Evolutionary conservation across 2,888 invertebrate species (phyloP).

Genomic region (Ptilodon capucinus): DNA sequence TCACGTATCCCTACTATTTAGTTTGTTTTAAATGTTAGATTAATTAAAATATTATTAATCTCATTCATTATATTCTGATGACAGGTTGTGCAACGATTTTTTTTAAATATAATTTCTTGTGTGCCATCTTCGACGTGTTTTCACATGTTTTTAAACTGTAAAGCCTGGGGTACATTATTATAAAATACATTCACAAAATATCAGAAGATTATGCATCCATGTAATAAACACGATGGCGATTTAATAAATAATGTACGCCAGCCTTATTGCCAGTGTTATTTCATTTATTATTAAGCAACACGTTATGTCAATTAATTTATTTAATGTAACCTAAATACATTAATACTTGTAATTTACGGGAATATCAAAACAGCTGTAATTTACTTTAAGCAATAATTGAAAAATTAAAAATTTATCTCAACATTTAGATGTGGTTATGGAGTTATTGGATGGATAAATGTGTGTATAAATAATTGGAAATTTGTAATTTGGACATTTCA

Average conservation of each 20-base stretch:
- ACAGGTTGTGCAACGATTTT: conserved; percentile 66
- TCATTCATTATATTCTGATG: conserved; percentile 28
- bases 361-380: conserved; percentile 13
- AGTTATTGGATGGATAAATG: conserved; percentile 17
- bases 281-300: conserved; percentile 28
- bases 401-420: conserved; percentile 8
- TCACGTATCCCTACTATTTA: conserved; percentile 32
- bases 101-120: conserved; percentile 22
- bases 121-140: conserved; percentile 41
- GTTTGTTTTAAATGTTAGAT: conserved; percentile 11
- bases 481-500: conserved; percentile 44
- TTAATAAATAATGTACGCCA: conserved; percentile 7
- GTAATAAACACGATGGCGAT: background rate
- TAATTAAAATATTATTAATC: conserved; percentile 34
- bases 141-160: conserved; percentile 6
- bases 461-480: conserved; percentile 37
- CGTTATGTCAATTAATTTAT: conserved; percentile 51
- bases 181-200: background rate
- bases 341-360: conserved; percentile 18
- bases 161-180: conserved; percentile 5
- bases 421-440: conserved; percentile 14
- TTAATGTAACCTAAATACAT: conserved; percentile 22
- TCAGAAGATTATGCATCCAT: background rate
- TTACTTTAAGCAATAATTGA: conserved; percentile 21
- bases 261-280: conserved; percentile 25